Conservation (phyloP, 2,113 vertebrate genomes). For the Sinosuthora webbiana region DNA sequence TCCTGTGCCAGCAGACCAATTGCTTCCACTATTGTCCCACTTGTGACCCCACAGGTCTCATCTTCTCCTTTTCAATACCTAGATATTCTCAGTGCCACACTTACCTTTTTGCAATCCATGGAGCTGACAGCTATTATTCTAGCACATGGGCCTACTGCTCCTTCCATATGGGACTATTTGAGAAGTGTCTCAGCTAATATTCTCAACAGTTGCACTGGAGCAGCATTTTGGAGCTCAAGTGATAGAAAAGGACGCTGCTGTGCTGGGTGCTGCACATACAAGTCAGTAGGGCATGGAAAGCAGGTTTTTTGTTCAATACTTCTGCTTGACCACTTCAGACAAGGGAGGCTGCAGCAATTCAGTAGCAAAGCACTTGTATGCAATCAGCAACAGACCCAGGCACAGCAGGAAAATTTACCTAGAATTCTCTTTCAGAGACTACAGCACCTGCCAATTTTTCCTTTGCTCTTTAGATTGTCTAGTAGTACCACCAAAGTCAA, state of each 20-base stretch:
- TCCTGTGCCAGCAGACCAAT: background rate
- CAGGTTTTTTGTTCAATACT: background rate
- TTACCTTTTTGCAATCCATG: background rate
- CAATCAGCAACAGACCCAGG: background rate
- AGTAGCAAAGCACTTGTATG: background rate
- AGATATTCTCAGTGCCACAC: background rate
- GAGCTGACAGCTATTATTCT: background rate
- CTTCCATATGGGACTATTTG: background rate
- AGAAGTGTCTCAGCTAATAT: background rate
- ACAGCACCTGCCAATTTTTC: background rate
- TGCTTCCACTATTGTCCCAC: background rate
- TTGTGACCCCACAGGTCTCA: background rate
- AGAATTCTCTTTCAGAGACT: constrained; percentile 14
- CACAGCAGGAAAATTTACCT: background rate
- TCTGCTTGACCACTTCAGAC: background rate
- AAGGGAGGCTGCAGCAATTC: background rate
- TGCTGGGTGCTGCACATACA: background rate
- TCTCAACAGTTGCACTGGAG: background rate
- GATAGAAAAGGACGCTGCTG: background rate
- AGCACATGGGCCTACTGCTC: background rate
- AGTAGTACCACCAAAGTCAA: background rate
- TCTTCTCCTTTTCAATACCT: background rate
- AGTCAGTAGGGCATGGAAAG: background rate
- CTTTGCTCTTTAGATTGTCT: background rate
- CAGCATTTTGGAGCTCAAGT: background rate